Evolutionary conservation across 2,113 vertebrate species (phyloP), one percentile per base, ranked within the genome.

Genomic region (Charadrius vociferus): DNA sequence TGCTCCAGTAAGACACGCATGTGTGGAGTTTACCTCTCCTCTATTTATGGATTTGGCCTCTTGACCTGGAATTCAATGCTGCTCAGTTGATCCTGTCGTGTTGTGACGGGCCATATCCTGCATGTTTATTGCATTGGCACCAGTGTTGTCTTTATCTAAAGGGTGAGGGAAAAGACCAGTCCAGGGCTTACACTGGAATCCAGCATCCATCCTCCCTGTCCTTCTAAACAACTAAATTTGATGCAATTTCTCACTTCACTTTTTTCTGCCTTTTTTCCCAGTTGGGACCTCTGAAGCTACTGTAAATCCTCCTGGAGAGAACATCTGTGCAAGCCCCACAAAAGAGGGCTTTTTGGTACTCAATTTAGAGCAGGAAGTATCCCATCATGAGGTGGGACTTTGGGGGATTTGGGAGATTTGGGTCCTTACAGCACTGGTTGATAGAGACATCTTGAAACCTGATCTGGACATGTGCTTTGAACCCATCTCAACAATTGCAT

Each of bases 1-100:
- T 96, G 91, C 90, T 93, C 73, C 73, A 95, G 55, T 62, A 47
- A 93, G 93, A 95, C 86, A 85, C 0, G 27, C 47, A 91, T 85
- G 63, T 86, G 78, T 93, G 52, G 87, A 95, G 94, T 97, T 95
- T 93, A 96, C 95, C 96, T 92, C 90, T 92, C 83, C 12, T 78
- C 88, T 97, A 96, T 97, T 97, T 97, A 96, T 95, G 94, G 96
- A 82, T 91, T 95, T 95, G 91, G 34, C 90, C 96, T 95, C 72
- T 94, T 93, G 96, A 95, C 95, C 93, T 91, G 89, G 89, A 94
- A 95, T 96, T 97, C 81, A 91, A 59, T 95, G 86, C 71, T 34
- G 81, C 91, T 90, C 78, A 63, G 95, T 67, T 85, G 86, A 95
- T 93, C 71, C 87, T 88, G 84, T 95, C 3, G 0, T 90, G 75